phyloP scores from a whole-genome alignment of 2,888 invertebrate genomes.

The Palloptera scutellata region DNA sequence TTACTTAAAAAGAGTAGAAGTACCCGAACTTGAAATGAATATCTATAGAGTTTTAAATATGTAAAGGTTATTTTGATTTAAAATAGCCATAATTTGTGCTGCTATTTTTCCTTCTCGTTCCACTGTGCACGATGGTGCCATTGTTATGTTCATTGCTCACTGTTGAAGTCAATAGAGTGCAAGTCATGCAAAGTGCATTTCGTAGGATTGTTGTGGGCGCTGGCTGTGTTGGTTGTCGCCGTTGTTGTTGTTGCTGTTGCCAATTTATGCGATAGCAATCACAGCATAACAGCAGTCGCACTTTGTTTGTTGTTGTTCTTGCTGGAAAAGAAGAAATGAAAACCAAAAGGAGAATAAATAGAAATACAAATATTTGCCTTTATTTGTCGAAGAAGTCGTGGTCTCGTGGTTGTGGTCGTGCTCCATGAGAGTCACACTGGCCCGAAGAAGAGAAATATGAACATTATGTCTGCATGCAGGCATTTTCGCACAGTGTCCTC shows the following conservation, averaged over 20 bases:
- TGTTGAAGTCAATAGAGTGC: neutral
- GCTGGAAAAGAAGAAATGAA: too few species aligned
- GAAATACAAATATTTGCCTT: neutral
- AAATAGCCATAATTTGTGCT: neutral
- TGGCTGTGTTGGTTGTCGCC: constrained; percentile 7
- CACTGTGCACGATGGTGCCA: neutral
- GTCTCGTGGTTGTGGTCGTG: neutral
- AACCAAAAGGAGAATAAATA: too few species aligned
- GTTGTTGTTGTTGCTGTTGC: constrained; percentile 32
- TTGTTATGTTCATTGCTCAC: neutral
- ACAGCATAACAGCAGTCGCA: constrained; percentile 20
- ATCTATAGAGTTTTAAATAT: too few species aligned
- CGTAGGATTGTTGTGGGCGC: constrained; percentile 11
- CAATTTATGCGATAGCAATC: constrained; percentile 42
- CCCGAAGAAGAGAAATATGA: neutral
- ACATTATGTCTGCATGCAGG: neutral
- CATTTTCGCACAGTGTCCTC: neutral
- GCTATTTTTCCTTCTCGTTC: neutral
- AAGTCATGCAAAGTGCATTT: too few species aligned
- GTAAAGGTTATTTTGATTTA: too few species aligned
- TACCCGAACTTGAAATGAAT: too few species aligned
- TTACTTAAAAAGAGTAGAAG: too few species aligned
- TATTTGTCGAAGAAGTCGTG: constrained; percentile 5
- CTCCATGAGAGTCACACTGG: neutral
- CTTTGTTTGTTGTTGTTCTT: constrained; percentile 7